phyloP scores from a whole-genome alignment of 2,113 vertebrate species.

The Sarotherodon lohbergeri region DNA sequence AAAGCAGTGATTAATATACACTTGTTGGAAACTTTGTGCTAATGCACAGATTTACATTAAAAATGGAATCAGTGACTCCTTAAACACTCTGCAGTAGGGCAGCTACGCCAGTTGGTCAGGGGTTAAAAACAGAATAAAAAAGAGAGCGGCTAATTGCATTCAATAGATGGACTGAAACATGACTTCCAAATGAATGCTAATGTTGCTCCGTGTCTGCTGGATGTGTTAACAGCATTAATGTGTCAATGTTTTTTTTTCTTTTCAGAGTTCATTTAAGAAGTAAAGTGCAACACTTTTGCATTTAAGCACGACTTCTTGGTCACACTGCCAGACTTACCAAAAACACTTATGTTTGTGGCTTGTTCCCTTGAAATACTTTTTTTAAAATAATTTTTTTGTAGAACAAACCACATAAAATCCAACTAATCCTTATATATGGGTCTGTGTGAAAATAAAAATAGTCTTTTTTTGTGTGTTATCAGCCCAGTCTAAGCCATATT shows the following conservation, averaged over 20 bases:
- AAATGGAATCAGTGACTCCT: neutral
- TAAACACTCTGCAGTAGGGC: neutral
- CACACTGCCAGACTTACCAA: neutral
- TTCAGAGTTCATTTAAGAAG: neutral
- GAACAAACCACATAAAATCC: neutral
- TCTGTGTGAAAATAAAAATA: neutral
- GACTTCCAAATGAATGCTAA: neutral
- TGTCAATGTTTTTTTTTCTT: neutral
- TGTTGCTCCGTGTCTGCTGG: neutral
- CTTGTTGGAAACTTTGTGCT: neutral
- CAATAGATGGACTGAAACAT: neutral
- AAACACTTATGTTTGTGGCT: neutral
- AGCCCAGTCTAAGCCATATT: neutral
- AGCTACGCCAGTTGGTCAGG: neutral
- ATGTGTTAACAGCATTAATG: neutral
- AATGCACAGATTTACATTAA: neutral
- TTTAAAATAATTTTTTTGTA: fast-evolving
- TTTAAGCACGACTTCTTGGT: neutral
- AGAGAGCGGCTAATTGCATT: neutral
- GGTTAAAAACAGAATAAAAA: neutral
- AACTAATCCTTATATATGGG: neutral
- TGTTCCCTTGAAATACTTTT: neutral
- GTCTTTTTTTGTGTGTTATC: neutral
- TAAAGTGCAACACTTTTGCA: neutral
- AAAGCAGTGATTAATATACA: neutral